Evolutionary conservation across 92 coral and sea anemone genomes (phyloP).

Genomic region (Siderastrea siderea): DNA sequence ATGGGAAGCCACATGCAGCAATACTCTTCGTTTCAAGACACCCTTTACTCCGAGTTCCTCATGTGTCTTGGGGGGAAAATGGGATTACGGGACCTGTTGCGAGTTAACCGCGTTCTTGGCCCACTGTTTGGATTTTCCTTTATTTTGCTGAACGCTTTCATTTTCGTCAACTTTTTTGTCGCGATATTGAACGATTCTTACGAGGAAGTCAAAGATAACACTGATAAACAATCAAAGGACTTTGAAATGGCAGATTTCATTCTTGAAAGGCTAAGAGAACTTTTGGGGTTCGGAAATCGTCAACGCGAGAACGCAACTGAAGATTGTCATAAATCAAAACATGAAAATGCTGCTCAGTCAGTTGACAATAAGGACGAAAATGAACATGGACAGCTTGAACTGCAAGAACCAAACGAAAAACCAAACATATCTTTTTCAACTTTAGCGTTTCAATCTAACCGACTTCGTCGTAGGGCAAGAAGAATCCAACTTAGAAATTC

Average conservation of each 20-base stretch:
- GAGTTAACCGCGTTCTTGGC: slow-evolving; percentile 62
- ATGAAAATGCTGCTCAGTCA: background rate
- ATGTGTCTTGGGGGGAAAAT: slow-evolving; percentile 74
- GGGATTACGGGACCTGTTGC: slow-evolving; percentile 43
- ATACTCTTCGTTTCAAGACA: slow-evolving; percentile 61
- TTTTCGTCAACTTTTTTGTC: slow-evolving; percentile 82
- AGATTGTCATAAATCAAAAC: background rate
- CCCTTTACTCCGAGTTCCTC: slow-evolving; percentile 65
- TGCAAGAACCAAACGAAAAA: background rate
- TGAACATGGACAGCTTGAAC: background rate
- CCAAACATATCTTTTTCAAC: background rate
- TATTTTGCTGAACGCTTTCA: slow-evolving; percentile 59
- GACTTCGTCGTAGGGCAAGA: slow-evolving; percentile 19
- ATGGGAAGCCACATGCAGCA: slow-evolving; percentile 60
- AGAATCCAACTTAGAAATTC: background rate
- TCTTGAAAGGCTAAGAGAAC: slow-evolving; percentile 46
- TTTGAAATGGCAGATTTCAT: slow-evolving; percentile 85
- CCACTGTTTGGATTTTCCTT: slow-evolving; percentile 72
- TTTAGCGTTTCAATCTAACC: slow-evolving; percentile 2
- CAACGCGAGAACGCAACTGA: background rate
- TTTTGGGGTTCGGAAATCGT: slow-evolving; percentile 32
- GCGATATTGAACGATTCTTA: slow-evolving; percentile 78
- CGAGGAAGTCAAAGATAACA: slow-evolving; percentile 64
- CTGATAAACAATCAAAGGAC: slow-evolving; percentile 62
- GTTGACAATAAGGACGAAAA: background rate